These are phyloP conservation scores for Hemicentrotus pulcherrimus DNA, from an alignment of 35 echinoderm and acorn worm species.

Conservation along the genomic window DNA sequence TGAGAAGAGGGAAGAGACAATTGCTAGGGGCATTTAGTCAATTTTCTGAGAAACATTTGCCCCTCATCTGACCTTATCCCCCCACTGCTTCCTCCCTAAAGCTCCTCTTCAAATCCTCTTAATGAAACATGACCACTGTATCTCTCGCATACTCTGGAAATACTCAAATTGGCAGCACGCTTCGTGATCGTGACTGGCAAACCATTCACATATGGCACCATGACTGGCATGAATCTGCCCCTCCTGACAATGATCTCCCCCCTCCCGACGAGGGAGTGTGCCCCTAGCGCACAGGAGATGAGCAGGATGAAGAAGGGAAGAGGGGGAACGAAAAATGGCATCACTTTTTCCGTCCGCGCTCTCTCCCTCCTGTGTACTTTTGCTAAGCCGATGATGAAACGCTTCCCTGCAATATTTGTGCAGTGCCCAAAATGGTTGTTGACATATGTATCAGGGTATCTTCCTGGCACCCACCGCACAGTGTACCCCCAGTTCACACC, in stretches of 20 bases:
- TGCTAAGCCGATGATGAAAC: constrained; percentile 21
- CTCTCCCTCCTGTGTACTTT: constrained; percentile 20
- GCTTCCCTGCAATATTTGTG: constrained; percentile 38
- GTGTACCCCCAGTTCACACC: background rate
- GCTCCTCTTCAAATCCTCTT: background rate
- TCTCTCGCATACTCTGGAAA: background rate
- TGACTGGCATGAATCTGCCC: background rate
- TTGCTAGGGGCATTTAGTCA: background rate
- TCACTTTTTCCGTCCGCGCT: background rate
- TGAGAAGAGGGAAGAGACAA: background rate
- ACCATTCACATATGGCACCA: constrained; percentile 16
- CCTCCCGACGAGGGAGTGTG: background rate
- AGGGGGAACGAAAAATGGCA: constrained; percentile 1
- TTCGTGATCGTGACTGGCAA: background rate
- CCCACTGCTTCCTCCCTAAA: background rate
- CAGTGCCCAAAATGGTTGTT: constrained; percentile 30
- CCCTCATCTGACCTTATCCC: constrained; percentile 9
- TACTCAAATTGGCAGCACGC: background rate
- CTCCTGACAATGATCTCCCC: background rate
- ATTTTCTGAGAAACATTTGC: constrained; percentile 9
- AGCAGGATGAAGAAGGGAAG: background rate
- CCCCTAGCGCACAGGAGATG: background rate
- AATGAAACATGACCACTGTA: constrained; percentile 12
- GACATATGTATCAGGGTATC: constrained; percentile 4
- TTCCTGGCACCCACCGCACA: background rate